Evolutionary conservation across 2,888 invertebrate genomes (phyloP).

Genomic region (Autographa gamma): DNA sequence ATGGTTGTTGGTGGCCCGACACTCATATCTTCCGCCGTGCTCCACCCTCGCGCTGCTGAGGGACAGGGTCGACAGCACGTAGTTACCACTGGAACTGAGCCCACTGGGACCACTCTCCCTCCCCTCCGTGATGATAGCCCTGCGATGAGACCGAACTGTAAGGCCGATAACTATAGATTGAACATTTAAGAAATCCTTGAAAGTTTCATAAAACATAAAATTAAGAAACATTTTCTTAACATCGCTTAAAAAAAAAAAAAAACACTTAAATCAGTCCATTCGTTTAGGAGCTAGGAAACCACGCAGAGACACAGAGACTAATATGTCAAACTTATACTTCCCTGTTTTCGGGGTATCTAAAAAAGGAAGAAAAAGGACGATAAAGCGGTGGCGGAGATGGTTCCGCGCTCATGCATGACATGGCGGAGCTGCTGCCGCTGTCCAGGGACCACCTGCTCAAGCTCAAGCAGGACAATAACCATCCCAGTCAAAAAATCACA

Average conservation of each 20-base stretch:
- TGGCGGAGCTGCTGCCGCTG: constrained; percentile 73
- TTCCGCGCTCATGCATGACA: constrained; percentile 70
- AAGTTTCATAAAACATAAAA: too few relatives aligned
- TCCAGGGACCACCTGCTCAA: constrained; percentile 65
- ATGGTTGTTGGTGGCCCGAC: constrained; percentile 92
- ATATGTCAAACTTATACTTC: too few relatives aligned
- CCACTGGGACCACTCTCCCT: constrained; percentile 79
- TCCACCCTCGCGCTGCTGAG: constrained; percentile 93
- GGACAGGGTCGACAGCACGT: constrained; percentile 95
- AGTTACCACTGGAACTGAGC: constrained; percentile 87
- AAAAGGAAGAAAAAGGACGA: too few relatives aligned
- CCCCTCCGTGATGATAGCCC: constrained; percentile 82
- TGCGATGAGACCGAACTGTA: constrained; percentile 55
- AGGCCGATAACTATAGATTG: too few relatives aligned
- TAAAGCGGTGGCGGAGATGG: constrained; percentile 71
- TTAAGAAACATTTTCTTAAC: too few relatives aligned
- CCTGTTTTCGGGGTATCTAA: too few relatives aligned
- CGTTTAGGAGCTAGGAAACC: too few relatives aligned
- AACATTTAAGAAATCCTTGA: too few relatives aligned
- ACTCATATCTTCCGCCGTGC: constrained; percentile 96
- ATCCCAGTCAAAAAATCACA: constrained; percentile 57
- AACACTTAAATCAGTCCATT: too few relatives aligned
- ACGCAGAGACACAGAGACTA: too few relatives aligned
- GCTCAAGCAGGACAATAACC: constrained; percentile 74
- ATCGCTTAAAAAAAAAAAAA: too few relatives aligned